Percentiles rank a stretch among this genome's conserved stretches.
phyloP scores from a whole-genome alignment of 2,888 invertebrate genomes.

The Protophormia terraenovae region DNA sequence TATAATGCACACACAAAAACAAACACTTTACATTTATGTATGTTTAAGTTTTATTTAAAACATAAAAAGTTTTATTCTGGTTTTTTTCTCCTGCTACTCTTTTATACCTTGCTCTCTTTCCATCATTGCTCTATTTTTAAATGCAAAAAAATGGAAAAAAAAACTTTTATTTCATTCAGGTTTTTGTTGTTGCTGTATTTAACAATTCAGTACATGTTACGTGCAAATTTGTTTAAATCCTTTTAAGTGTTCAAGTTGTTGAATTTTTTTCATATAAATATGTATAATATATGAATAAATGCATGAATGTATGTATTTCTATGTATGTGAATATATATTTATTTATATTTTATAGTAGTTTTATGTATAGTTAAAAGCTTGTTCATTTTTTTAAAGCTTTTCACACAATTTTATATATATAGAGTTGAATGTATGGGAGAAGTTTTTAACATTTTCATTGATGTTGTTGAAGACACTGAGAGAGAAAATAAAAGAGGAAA shows the following conservation, averaged over 20 bases:
- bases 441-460: slow-evolving; percentile 22
- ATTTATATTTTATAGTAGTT: slow-evolving; percentile 52
- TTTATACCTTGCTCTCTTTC: background rate
- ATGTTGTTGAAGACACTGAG: background rate
- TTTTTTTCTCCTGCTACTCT: background rate
- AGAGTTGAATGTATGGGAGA: slow-evolving; percentile 9
- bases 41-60: slow-evolving; percentile 48
- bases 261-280: slow-evolving; percentile 4
- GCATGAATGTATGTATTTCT: background rate
- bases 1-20: slow-evolving; percentile 30
- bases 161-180: slow-evolving; percentile 61
- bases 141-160: background rate
- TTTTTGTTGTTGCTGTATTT: slow-evolving; percentile 56
- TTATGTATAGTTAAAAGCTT: slow-evolving; percentile 64
- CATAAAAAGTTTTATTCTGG: slow-evolving; percentile 43
- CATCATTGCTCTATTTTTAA: slow-evolving; percentile 23
- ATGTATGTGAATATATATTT: background rate
- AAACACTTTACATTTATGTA: background rate
- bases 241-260: slow-evolving; percentile 64
- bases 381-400: slow-evolving; percentile 62
- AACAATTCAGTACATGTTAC: slow-evolving; percentile 63
- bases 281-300: slow-evolving; percentile 14
- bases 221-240: slow-evolving; percentile 66
- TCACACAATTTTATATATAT: slow-evolving; percentile 36
- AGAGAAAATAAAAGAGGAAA: background rate